Evolutionary conservation across 2,888 invertebrate species (phyloP), one percentile per base, ranked within the genome.

Genomic region (Globia sparganii): DNA sequence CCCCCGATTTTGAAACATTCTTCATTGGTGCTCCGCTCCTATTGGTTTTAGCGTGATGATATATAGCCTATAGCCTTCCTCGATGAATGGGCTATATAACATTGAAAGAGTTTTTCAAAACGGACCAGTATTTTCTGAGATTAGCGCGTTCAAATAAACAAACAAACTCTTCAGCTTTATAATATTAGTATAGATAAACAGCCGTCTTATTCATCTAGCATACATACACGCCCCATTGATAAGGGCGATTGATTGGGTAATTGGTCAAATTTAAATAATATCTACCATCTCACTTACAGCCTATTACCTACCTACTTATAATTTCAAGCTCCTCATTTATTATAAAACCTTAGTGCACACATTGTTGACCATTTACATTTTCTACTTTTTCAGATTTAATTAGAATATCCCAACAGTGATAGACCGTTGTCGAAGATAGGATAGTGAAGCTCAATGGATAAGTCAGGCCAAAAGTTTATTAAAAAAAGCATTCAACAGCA

Each of bases 231-330:
- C 53, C 13, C n/a, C 6, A n/a, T 67, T 74, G 21, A 67, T 43
- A 43, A 28, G 21, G 21, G 46, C 67, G 46, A 40, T 67, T 49
- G 40, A 68, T 74, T 62, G 62, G 40, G 40, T 72, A 58, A 58
- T 79, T 65, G 78, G 78, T 72, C 40, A 59, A 56, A 67, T 72
- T 37, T 53, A 40, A 28, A 34, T 6, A 40, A 62, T 62, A 37
- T 62, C 21, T 18, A 56, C 8, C 5, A 61, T 18, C 31, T 53
- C 13, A 28, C 4, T 9, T 25, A 56, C 4, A 31, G 9, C 28
- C 4, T 49, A 49, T 5, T 46, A 68, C n/a, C n/a, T 56, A 31
- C 1, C 15, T 21, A 34, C 9, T 49, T 13, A 37, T 13, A 31
- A 46, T 59, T 76, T 18, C 25, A 18, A 34, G 2, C 1, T 75